Evolutionary conservation across 2,113 vertebrate species (phyloP).

Genomic region (Pithys albifrons): DNA sequence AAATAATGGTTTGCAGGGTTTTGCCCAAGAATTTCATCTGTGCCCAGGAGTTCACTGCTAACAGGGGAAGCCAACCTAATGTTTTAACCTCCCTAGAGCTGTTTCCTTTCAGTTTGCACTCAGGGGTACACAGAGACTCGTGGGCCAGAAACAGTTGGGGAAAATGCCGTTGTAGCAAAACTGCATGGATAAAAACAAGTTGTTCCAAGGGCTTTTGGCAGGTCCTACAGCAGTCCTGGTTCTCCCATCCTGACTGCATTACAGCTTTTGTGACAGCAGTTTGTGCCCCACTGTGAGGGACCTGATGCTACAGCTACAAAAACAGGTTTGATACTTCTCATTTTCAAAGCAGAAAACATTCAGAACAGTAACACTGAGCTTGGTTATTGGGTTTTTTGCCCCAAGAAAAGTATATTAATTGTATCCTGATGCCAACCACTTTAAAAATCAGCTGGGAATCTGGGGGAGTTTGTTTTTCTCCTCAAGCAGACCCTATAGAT

Average conservation of each 20-base stretch:
- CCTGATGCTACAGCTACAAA: not conserved
- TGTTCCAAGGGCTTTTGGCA: not conserved
- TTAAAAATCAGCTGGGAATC: not conserved
- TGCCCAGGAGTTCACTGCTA: not conserved
- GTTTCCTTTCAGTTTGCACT: not conserved
- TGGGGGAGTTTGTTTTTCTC: not conserved
- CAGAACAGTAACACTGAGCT: not conserved
- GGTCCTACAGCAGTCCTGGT: not conserved
- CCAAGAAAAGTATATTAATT: not conserved
- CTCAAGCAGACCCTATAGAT: not conserved
- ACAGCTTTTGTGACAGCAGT: not conserved
- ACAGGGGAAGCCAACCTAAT: not conserved
- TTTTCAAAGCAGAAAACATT: not conserved
- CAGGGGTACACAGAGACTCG: not conserved
- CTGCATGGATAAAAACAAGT: not conserved
- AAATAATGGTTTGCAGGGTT: not conserved
- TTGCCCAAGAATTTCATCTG: not conserved
- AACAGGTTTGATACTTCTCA: not conserved
- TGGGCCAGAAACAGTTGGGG: not conserved
- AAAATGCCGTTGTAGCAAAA: not conserved
- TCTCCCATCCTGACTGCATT: not conserved
- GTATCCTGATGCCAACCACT: not conserved
- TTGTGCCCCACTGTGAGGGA: not conserved
- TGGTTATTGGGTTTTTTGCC: not conserved
- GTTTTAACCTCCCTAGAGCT: not conserved